A percentile compares a stretch with the other conserved stretches of the same genome.
These are phyloP conservation scores for Plecturocebus donacophilus DNA, from an alignment of 2,113 vertebrate genomes.

Conservation along the genomic window DNA sequence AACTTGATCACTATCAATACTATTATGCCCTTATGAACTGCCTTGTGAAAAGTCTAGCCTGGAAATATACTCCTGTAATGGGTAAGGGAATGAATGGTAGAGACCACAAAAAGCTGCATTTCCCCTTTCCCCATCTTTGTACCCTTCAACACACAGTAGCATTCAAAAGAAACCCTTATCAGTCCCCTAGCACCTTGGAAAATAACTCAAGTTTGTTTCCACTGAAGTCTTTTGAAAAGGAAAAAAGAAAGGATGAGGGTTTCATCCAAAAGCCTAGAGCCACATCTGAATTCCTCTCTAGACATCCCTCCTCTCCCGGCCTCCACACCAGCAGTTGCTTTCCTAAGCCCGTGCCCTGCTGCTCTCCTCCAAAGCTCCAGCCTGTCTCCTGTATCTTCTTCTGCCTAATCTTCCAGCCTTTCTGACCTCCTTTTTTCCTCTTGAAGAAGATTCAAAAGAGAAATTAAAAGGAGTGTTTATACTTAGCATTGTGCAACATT, in stretches of 20 bases:
- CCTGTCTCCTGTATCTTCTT: neutral
- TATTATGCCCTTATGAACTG: neutral
- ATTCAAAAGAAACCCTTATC: neutral
- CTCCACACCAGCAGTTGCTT: neutral
- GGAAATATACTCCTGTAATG: neutral
- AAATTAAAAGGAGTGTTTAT: neutral
- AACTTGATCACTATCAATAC: neutral
- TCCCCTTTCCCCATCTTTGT: neutral
- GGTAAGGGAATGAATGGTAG: neutral
- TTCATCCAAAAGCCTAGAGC: neutral
- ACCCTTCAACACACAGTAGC: neutral
- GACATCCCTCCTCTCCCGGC: rapidly evolving
- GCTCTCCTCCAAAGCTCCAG: neutral
- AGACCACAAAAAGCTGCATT: rapidly evolving
- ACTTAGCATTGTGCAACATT: no score
- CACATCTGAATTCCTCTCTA: neutral
- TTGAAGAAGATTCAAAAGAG: neutral
- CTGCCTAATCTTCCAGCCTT: neutral
- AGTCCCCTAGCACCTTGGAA: neutral
- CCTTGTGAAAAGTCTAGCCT: neutral
- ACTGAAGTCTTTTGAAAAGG: neutral
- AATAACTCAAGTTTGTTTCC: neutral
- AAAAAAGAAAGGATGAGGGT: neutral
- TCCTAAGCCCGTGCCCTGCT: neutral
- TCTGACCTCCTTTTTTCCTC: neutral